These are phyloP conservation scores for Xestobium rufovillosum DNA, from an alignment of 2,888 invertebrate species.

Conservation along the genomic window DNA sequence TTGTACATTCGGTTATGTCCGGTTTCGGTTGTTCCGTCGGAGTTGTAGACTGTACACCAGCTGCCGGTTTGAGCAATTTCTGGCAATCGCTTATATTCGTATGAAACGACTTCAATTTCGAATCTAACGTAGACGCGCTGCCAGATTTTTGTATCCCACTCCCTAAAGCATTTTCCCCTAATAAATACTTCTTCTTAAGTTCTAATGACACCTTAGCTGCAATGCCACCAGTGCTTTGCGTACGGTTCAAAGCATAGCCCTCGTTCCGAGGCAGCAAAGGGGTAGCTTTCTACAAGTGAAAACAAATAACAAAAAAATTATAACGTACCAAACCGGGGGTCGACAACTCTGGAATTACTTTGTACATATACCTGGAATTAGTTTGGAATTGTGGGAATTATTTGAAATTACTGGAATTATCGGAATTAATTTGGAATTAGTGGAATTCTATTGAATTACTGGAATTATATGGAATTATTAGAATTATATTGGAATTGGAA, in stretches of 20 bases:
- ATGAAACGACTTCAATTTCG: slow-evolving; percentile 75
- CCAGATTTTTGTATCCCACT: slow-evolving; percentile 74
- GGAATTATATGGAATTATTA: too few relatives aligned
- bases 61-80: slow-evolving; percentile 74
- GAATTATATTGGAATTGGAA: too few relatives aligned
- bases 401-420: too few relatives aligned
- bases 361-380: too few relatives aligned
- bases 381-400: too few relatives aligned
- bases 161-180: slow-evolving; percentile 60
- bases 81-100: slow-evolving; percentile 84
- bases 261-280: slow-evolving; percentile 46
- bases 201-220: slow-evolving; percentile 82
- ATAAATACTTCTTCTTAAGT: slow-evolving; percentile 74
- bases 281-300: too few relatives aligned
- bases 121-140: slow-evolving; percentile 76
- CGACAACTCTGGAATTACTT: too few relatives aligned
- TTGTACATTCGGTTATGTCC: slow-evolving; percentile 8
- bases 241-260: slow-evolving; percentile 73
- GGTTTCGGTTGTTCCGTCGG: slow-evolving; percentile 10
- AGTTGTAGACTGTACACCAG: slow-evolving; percentile 6
- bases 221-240: slow-evolving; percentile 80
- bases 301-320: too few relatives aligned
- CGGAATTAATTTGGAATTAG: slow-evolving; percentile 33
- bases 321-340: too few relatives aligned
- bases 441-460: too few relatives aligned